Conservation (phyloP, 2,113 vertebrate genomes). For the Trinectes maculatus region DNA sequence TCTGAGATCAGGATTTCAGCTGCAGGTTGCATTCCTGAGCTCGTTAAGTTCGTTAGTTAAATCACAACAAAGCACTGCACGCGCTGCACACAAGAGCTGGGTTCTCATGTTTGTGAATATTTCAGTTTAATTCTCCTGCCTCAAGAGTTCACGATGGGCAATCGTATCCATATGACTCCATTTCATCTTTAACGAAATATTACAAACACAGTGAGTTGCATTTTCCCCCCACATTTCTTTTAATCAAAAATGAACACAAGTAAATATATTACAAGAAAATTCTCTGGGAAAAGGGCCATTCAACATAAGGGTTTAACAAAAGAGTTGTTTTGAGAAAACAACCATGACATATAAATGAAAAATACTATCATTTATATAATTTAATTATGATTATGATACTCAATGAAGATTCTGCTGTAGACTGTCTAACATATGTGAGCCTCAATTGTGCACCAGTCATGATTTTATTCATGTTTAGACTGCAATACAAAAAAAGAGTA, state of each 20-base stretch:
- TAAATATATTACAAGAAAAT: background rate
- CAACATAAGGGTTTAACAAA: too few relatives aligned
- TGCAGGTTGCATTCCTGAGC: too few relatives aligned
- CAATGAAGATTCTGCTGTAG: too few relatives aligned
- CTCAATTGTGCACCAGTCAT: constrained; percentile 2
- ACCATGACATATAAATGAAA: too few relatives aligned
- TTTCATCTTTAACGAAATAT: background rate
- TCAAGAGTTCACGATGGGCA: too few relatives aligned
- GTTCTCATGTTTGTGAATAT: background rate
- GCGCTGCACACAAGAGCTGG: background rate
- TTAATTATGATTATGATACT: too few relatives aligned
- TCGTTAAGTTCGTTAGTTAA: background rate
- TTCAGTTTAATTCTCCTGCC: background rate
- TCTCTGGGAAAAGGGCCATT: too few relatives aligned
- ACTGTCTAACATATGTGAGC: constrained; percentile 4
- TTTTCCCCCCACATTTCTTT: background rate
- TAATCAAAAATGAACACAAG: background rate
- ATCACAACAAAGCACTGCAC: background rate
- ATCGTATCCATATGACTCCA: background rate
- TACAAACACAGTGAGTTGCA: too few relatives aligned
- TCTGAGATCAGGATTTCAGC: too few relatives aligned
- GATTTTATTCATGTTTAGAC: constrained; percentile 25
- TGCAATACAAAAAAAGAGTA: constrained; percentile 2
- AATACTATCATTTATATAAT: too few relatives aligned
- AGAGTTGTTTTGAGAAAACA: too few relatives aligned